Evolutionary conservation across 2,888 invertebrate genomes (phyloP), one percentile per base, ranked within the genome.

Genomic region (Pyrocoelia pectoralis): DNA sequence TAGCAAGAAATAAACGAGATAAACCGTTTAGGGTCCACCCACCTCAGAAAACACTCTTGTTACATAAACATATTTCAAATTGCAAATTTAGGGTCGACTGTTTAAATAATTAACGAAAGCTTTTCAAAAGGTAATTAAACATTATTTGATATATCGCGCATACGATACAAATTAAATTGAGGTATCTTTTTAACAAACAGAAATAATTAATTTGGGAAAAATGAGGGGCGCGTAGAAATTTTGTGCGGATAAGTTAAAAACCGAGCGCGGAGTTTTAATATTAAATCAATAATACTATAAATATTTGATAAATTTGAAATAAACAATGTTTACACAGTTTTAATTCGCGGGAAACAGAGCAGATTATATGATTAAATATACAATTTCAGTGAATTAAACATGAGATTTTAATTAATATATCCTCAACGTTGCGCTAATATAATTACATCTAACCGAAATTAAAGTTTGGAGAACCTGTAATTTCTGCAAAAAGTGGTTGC

Each of bases 321-420:
- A 77, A 76, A 75, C 76, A 74, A 78, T 79, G 79, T 79, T 78
- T 77, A 79, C 77, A 76, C 74, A 77, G 74, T 78, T 80, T 79
- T 79, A 80, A 81, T 80, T 79, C 79, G 79, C 76, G 78, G 80
- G 73, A 75, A 74, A 76, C 74, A 75, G 75, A 76, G 76, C 77
- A 78, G 80, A 81, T 81, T 80, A 80, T 77, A 74, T 76, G 81
- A 80, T 81, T 80, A 80, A 80, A 80, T 77, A 77, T 79, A 80
- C 79, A 80, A 80, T 79, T 80, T 79, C 79, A 71, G 74, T 80
- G 79, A 79, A 80, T 80, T 78, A 80, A 77, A 79, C 78, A 81
- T 81, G 79, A 80, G 80, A 78, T 80, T 80, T 81, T 80, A 81
- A 81, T 81, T 80, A 81, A 79, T 80, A 78, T 77, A 79, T 80